Evolutionary conservation across 2,888 invertebrate genomes (phyloP), one percentile per base, ranked within the genome.

Genomic region (Gerosis bhagava): DNA sequence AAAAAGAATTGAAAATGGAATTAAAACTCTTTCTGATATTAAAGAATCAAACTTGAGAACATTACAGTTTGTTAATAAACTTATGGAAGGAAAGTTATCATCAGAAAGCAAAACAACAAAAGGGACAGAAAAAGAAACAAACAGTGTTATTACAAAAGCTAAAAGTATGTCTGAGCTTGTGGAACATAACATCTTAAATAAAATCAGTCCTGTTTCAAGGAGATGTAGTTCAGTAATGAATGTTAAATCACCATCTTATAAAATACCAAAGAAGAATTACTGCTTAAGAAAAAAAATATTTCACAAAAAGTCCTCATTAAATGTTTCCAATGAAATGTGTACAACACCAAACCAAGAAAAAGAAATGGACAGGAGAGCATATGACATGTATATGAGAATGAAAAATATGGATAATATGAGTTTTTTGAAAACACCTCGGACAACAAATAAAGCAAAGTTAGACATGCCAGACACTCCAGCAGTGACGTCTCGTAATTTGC

Each of bases 361-460:
- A 54, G 63, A 70, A 8, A 63, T 62, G 57, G 69, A 72, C 1
- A 60, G 59, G 3, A 69, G 56, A 60, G 86, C 83, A 7, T 53
- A 77, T 5, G 70, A 63, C 50, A 75, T 86, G 68, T 87, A 88
- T 21, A 70, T 84, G 77, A 62, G 80, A 50, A 78, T 88, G 77
- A 62, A 82, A 51, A 78, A 83, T 72, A 88, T 84, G 32, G 71
- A 78, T 51, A 68, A 75, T 5, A 77, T 86, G 75, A 70, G 73
- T 35, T 88, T 84, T 50, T 56, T 88, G 21, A 77, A 63, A 37
- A 87, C 88, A 5, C 88, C 87, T 3, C 52, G 68, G 8, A 60
- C 65, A 0, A 80, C 65, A 0, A 80, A 19, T 3, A 19, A 77
- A 50, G 54, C 54, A 0, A 48, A 54, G 5, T 8, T 35, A 1